Evolutionary conservation across 2,797 vertebrate species (phyloP).

Genomic region (Hozukius guyotensis): DNA sequence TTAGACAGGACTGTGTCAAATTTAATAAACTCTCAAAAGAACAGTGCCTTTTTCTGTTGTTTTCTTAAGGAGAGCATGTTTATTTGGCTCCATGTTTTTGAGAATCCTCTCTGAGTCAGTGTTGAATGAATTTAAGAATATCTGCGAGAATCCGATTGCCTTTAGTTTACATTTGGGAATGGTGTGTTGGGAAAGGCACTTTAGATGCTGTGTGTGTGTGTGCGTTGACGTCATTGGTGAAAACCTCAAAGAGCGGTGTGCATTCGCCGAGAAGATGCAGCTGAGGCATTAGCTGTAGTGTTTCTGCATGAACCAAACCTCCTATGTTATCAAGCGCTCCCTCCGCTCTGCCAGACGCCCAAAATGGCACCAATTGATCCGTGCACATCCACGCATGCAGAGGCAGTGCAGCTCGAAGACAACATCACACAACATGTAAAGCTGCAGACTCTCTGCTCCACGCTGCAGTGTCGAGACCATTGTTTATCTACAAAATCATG

Average conservation of each 20-base stretch:
- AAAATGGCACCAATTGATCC: constrained; percentile 69
- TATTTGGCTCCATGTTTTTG: not conserved
- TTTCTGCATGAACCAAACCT: constrained; percentile 55
- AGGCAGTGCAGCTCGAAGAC: constrained; percentile 48
- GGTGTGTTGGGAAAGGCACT: constrained; percentile 30
- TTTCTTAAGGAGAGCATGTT: constrained; percentile 3
- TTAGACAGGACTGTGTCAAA: constrained; percentile 24
- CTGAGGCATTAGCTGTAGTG: constrained; percentile 58
- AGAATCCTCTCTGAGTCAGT: constrained; percentile 25
- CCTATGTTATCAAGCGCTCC: constrained; percentile 41
- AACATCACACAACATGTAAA: constrained; percentile 28
- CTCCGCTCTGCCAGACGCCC: constrained; percentile 48
- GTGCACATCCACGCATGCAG: constrained; percentile 61
- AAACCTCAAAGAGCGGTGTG: constrained; percentile 68
- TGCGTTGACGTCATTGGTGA: constrained; percentile 58
- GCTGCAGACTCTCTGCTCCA: constrained; percentile 32
- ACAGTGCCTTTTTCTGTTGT: not conserved
- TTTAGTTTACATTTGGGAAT: constrained; percentile 31
- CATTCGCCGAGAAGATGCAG: constrained; percentile 62
- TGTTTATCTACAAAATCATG: constrained; percentile 1
- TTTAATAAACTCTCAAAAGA: constrained; percentile 22
- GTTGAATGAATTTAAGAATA: constrained; percentile 30
- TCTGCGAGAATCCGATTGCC: constrained; percentile 24
- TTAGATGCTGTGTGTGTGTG: constrained; percentile 33
- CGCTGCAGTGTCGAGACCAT: not conserved